Conservation (phyloP, 2,888 invertebrate species). For the Prionchulus punctatus region DNA sequence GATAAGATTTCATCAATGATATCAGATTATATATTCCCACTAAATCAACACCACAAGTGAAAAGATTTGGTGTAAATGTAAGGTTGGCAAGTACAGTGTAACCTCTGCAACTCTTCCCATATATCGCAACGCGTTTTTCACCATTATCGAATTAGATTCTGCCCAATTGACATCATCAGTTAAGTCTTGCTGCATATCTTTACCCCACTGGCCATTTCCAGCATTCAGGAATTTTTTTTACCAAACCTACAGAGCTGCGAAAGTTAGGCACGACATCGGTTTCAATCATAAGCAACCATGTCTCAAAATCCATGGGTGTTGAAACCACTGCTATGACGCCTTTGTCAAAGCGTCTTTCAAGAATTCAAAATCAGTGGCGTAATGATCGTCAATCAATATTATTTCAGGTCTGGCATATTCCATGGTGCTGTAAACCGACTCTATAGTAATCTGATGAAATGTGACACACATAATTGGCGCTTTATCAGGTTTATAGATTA, state of each 20-base stretch:
- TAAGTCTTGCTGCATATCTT: constrained; percentile 28
- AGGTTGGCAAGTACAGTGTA: constrained; percentile 25
- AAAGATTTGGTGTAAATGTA: constrained; percentile 28
- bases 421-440: too few species aligned
- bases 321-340: too few species aligned
- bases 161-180: constrained; percentile 28
- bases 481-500: too few species aligned
- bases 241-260: constrained; percentile 28
- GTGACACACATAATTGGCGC: too few species aligned
- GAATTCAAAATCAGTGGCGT: too few species aligned
- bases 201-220: constrained; percentile 31
- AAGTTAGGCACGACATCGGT: constrained; percentile 28
- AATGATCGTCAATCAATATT: too few species aligned
- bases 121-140: constrained; percentile 16
- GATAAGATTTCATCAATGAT: constrained; percentile 26
- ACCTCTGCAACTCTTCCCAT: constrained; percentile 25
- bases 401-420: too few species aligned
- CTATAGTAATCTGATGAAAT: too few species aligned
- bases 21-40: constrained; percentile 28
- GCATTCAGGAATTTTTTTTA: constrained; percentile 26
- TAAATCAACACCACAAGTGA: constrained; percentile 29
- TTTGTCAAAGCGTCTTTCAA: too few species aligned
- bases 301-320: background rate
- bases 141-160: too few species aligned
- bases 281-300: constrained; percentile 4